Evolutionary conservation across 2,113 vertebrate genomes (phyloP), one percentile per base, ranked within the genome.

Genomic region (Meles meles): DNA sequence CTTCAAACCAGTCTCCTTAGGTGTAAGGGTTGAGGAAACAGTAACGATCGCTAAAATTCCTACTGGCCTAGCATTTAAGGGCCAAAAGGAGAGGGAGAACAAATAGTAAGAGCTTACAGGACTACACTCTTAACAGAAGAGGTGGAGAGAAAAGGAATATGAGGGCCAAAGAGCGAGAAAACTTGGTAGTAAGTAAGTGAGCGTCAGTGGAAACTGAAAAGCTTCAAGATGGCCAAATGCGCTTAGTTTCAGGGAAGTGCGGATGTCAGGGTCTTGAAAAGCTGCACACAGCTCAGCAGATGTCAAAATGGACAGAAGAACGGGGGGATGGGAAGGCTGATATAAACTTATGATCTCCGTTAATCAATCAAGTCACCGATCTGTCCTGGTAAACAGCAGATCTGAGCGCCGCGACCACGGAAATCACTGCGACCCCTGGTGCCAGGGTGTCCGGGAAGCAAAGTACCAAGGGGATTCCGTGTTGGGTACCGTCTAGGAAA

Each of bases 291-390:
- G 83, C 59, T 96, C 67, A 59, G 87, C 81, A 88, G 47, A 90
- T 93, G 96, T 96, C 97, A 98, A 97, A 96, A 93, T 49, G 87
- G 18, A 90, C 67, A 59, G 81, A 74, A 94, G 47, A 37, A 57
- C 47, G 14, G 21, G n/a, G 37, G 44, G 20, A 77, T 4, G 57
- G 47, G 18, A 88, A 63, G 11, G 39, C 52, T 31, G 76, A 76
- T 34, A 79, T 5, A 76, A 92, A 93, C 20, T 23, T 91, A 89
- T 63, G 72, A 44, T 80, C 88, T 93, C 88, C 93, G 59, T 81
- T 88, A 93, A 93, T 55, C 88, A 79, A 94, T 61, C 72, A 74
- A 69, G 57, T 83, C 67, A 85, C 37, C n/a, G 21, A 93, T 88
- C 85, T 76, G 85, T 90, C 67, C 55, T 8, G 47, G 63, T 69